Evolutionary conservation across 2,888 invertebrate genomes (phyloP).

Genomic region (Eupithecia exiguata): DNA sequence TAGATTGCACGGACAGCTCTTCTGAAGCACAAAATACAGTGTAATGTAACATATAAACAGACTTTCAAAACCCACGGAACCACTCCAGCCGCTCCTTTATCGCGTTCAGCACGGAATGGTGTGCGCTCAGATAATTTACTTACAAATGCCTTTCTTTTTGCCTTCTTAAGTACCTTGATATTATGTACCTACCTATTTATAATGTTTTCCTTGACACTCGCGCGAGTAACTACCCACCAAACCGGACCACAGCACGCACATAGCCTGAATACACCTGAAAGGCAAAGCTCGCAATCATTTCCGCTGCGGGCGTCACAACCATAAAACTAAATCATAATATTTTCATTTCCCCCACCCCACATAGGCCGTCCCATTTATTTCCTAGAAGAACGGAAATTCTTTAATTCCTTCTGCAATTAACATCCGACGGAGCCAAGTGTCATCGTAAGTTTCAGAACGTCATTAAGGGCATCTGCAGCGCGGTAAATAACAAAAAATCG

Average conservation of each 20-base stretch:
- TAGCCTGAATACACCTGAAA: slow-evolving; percentile 25
- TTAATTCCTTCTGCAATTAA: slow-evolving; percentile 82
- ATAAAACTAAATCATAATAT: slow-evolving; percentile 55
- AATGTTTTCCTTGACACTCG: slow-evolving; percentile 11
- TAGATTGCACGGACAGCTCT: too few relatives aligned
- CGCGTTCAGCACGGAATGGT: background rate
- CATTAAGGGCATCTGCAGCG: slow-evolving; percentile 83
- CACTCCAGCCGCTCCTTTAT: background rate
- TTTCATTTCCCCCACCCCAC: slow-evolving; percentile 49
- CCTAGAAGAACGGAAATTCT: slow-evolving; percentile 76
- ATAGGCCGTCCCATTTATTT: slow-evolving; percentile 72
- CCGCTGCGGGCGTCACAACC: slow-evolving; percentile 41
- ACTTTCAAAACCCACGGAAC: background rate
- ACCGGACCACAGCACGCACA: slow-evolving; percentile 17
- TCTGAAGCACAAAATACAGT: too few relatives aligned
- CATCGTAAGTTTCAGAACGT: slow-evolving; percentile 83
- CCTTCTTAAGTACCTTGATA: background rate
- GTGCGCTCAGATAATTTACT: background rate
- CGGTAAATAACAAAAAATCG: slow-evolving; percentile 79
- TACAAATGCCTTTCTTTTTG: background rate
- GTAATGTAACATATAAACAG: background rate
- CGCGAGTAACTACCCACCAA: slow-evolving; percentile 7
- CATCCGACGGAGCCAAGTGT: slow-evolving; percentile 77
- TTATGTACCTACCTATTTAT: slow-evolving; percentile 11
- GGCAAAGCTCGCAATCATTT: slow-evolving; percentile 21